Conservation (phyloP, 1,140 invertebrate species). For the Procambarus clarkii region DNA sequence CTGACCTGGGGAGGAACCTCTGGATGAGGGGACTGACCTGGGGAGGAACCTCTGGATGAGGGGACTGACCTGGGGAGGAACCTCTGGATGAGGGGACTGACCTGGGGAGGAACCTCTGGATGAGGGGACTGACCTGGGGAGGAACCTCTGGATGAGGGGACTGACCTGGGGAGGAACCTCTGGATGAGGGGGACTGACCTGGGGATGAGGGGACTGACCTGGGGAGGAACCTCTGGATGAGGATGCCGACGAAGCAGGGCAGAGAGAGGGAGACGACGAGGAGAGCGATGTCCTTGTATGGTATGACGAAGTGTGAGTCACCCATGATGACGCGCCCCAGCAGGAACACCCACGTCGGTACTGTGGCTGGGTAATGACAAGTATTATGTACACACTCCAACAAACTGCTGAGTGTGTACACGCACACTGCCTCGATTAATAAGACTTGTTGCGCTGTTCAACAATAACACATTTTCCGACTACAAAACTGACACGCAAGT, state of each 20-base stretch:
- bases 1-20: too few species aligned
- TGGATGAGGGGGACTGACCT: not conserved
- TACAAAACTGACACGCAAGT: too few species aligned
- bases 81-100: too few species aligned
- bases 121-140: not conserved
- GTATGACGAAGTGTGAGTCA: slow-evolving; percentile 84
- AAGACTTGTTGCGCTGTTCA: too few species aligned
- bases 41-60: too few species aligned
- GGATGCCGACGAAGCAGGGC: slow-evolving; percentile 80
- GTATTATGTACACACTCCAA: too few species aligned
- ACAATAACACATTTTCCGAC: too few species aligned
- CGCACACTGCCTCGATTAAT: too few species aligned
- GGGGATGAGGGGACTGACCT: slow-evolving; percentile 71
- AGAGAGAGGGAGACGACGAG: slow-evolving; percentile 88
- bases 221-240: slow-evolving; percentile 79
- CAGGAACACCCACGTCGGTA: slow-evolving; percentile 71
- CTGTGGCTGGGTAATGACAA: slow-evolving; percentile 9
- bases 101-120: too few species aligned
- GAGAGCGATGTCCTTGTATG: slow-evolving; percentile 86
- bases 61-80: too few species aligned
- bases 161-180: not conserved
- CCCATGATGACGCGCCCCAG: slow-evolving; percentile 82
- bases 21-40: too few species aligned
- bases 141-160: not conserved
- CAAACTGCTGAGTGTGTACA: too few species aligned